A percentile compares a stretch with the other conserved stretches of the same genome.
These are phyloP conservation scores for Plebejus anna DNA, from an alignment of 2,888 invertebrate species.

Conservation along the genomic window DNA sequence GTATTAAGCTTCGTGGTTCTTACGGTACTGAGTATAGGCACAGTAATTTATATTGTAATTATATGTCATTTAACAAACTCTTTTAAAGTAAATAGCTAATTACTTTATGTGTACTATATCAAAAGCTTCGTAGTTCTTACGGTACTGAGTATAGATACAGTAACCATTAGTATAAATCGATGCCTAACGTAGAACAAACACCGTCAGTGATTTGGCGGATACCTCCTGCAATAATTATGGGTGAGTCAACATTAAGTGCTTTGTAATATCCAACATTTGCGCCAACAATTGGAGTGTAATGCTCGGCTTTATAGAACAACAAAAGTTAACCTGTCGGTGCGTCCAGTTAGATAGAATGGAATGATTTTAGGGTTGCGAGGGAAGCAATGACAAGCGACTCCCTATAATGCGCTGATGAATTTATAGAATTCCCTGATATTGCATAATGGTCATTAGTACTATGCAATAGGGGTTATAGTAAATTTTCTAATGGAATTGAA, in stretches of 20 bases:
- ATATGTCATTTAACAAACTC: too few relatives aligned
- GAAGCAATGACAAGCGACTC: conserved; percentile 75
- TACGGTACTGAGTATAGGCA: too few relatives aligned
- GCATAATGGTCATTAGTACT: conserved; percentile 31
- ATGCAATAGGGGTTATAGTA: conserved; percentile 29
- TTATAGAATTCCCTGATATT: conserved; percentile 32
- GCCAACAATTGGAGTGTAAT: conserved; percentile 75
- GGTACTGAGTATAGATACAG: neutral
- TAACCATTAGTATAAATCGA: neutral
- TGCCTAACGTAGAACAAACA: conserved; percentile 30
- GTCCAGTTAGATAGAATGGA: conserved; percentile 67
- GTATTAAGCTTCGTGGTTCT: too few relatives aligned
- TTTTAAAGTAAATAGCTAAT: too few relatives aligned
- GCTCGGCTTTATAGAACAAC: conserved; percentile 72
- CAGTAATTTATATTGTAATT: too few relatives aligned
- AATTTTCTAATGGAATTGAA: conserved; percentile 14
- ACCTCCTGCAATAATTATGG: conserved; percentile 54
- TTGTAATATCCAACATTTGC: conserved; percentile 76
- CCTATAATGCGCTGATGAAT: conserved; percentile 59
- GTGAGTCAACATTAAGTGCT: conserved; percentile 63
- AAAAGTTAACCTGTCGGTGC: conserved; percentile 78
- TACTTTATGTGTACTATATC: too few relatives aligned
- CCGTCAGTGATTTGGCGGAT: conserved; percentile 42
- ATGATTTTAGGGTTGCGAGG: conserved; percentile 77
- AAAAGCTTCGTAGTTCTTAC: too few relatives aligned